Evolutionary conservation across 1,140 invertebrate genomes (phyloP).

Genomic region (Hydropsyche tenuis): DNA sequence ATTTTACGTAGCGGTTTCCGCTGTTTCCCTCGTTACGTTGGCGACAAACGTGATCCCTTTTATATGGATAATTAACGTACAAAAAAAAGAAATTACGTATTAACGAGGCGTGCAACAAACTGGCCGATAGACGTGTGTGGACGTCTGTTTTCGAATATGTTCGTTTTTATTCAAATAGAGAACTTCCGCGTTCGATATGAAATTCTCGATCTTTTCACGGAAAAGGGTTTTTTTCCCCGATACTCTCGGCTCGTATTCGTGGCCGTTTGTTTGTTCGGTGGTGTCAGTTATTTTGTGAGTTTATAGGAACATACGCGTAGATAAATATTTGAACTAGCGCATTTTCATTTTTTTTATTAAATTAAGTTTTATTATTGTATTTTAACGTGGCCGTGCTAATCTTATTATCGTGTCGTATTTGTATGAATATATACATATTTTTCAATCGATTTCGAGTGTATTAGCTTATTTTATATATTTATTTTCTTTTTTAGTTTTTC

Average conservation of each 20-base stretch:
- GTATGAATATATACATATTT: background rate
- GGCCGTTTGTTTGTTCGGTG: no score
- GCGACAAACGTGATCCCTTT: slow-evolving; percentile 12
- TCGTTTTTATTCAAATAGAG: no score
- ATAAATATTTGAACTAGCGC: background rate
- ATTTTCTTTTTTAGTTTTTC: slow-evolving; percentile 6
- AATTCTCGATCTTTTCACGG: no score
- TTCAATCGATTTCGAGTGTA: no score
- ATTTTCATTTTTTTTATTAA: slow-evolving; percentile 1
- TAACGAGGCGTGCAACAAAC: no score
- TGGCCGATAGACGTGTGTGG: no score
- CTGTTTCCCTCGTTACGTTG: background rate
- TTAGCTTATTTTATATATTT: background rate
- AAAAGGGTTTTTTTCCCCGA: no score
- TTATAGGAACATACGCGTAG: background rate
- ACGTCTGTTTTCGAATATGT: no score
- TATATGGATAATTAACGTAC: background rate
- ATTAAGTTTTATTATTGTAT: background rate
- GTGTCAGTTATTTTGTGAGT: no score
- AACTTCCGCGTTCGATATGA: no score
- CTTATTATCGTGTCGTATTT: background rate
- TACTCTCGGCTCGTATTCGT: no score
- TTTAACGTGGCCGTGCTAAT: slow-evolving; percentile 7
- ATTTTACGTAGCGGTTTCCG: background rate
- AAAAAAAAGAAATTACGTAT: no score